Evolutionary conservation across 2,888 invertebrate genomes (phyloP).

Genomic region (Sphecodes monilicornis): DNA sequence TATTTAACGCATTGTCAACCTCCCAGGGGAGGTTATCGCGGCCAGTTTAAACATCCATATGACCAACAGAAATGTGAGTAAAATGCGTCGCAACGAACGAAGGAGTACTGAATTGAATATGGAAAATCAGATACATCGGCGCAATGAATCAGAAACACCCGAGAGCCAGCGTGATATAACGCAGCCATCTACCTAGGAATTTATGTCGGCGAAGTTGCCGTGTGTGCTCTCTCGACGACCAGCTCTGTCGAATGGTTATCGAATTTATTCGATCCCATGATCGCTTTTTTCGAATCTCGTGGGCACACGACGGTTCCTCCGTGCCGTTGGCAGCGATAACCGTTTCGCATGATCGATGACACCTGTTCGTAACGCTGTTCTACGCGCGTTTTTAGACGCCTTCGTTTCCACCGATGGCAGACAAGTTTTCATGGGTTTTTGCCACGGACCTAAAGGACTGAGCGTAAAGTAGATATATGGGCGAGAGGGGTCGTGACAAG

Average conservation of each 20-base stretch:
- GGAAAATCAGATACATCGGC: neutral
- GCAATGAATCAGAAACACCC: neutral
- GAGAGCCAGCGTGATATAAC: neutral
- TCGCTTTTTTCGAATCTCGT: conserved; percentile 22
- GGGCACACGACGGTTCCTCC: conserved; percentile 35
- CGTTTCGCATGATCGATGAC: conserved; percentile 43
- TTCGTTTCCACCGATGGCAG: neutral
- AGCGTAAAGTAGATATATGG: no score
- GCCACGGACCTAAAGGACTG: no score
- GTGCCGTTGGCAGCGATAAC: conserved; percentile 17
- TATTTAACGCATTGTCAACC: no score
- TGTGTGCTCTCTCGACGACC: neutral
- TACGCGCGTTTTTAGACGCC: neutral
- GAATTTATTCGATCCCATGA: conserved; percentile 40
- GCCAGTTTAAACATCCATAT: neutral
- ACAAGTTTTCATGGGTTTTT: neutral
- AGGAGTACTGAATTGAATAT: neutral
- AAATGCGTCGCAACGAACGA: neutral
- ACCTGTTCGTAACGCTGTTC: neutral
- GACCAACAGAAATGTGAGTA: neutral
- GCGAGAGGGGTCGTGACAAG: no score
- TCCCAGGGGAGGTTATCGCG: no score
- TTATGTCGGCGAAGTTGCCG: neutral
- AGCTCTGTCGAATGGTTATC: conserved; percentile 24
- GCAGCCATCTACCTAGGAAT: conserved; percentile 1